A percentile compares a stretch with the other conserved stretches of the same genome.
Conservation (phyloP, 1,140 invertebrate genomes). For the Halesus radiatus region DNA sequence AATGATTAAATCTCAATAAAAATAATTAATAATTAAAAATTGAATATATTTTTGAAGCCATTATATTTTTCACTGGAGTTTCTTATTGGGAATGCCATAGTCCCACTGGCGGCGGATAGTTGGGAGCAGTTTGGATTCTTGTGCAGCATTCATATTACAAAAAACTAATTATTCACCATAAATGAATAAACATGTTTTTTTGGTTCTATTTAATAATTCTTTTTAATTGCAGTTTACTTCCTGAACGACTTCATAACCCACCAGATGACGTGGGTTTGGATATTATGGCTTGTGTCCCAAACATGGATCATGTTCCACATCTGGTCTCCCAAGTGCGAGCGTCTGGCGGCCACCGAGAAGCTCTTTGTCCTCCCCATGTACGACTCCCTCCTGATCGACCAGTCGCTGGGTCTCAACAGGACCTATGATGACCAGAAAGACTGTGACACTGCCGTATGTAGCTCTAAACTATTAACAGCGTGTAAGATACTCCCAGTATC, state of each 20-base stretch:
- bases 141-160: no score
- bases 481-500: no score
- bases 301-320: constrained; percentile 97
- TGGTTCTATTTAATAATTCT: constrained; percentile 15
- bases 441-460: constrained; percentile 85
- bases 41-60: no score
- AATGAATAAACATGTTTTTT: no score
- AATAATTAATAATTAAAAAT: no score
- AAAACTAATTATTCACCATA: no score
- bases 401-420: constrained; percentile 95
- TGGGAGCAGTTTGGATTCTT: no score
- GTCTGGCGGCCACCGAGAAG: constrained; percentile 95
- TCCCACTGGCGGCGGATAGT: no score
- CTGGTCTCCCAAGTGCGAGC: constrained; percentile 97
- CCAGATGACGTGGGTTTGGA: constrained; percentile 93
- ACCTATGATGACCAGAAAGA: constrained; percentile 94
- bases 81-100: no score
- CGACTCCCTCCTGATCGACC: constrained; percentile 92
- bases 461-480: constrained; percentile 57
- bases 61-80: no score
- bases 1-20: no score
- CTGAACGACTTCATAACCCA: constrained; percentile 88
- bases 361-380: constrained; percentile 97
- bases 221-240: constrained; percentile 74
- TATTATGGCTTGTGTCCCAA: constrained; percentile 94